Evolutionary conservation across 1,140 invertebrate genomes (phyloP), one percentile per base, ranked within the genome.

Genomic region (Diploscapter pachys): DNA sequence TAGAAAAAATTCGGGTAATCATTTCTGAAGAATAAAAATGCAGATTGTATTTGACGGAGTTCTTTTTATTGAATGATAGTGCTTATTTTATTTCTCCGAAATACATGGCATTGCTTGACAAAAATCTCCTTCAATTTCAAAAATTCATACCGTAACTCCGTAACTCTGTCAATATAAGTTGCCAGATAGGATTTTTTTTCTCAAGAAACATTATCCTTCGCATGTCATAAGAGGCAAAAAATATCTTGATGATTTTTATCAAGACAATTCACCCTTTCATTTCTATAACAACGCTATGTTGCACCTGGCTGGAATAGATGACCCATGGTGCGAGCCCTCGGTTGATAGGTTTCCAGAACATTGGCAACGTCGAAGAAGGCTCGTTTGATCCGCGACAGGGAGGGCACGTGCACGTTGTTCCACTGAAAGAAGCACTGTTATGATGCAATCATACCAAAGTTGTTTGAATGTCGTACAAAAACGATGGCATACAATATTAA

Each of bases 331-430:
- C 81, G 53, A 54, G 75, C 68, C 52, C 80, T 63, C 31, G 80
- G 80, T 63, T 81, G 80, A 72, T 81, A 81, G 9, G 80, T 81
- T 61, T 81, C 81, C 54, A 81, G 62, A 49, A 81, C 75, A 70
- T 81, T 81, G 9, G 70, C 72, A 73, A 83, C 80, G 63, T 81
- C 81, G 64, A 81, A 81, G 62, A 69, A 78, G 5, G 80, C 81
- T 8, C 77, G 80, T 49, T 70, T 69, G 54, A 64, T 66, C 53
- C 75, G 71, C 3, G 81, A 78, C 67, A 81, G 54, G 4, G 69
- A 75, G 4, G 59, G 59, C 2, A 72, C 73, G 59, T 81, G 74
- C 0, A 81, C 11, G 5, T 48, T 51, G 54, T 66, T 71, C 78
- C 82, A 81, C 79, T 80, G 65, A 63, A 78, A 71, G 31, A 31